Base-by-base conservation (phyloP, 2,797 vertebrate species). In the Potorous gilbertii region DNA sequence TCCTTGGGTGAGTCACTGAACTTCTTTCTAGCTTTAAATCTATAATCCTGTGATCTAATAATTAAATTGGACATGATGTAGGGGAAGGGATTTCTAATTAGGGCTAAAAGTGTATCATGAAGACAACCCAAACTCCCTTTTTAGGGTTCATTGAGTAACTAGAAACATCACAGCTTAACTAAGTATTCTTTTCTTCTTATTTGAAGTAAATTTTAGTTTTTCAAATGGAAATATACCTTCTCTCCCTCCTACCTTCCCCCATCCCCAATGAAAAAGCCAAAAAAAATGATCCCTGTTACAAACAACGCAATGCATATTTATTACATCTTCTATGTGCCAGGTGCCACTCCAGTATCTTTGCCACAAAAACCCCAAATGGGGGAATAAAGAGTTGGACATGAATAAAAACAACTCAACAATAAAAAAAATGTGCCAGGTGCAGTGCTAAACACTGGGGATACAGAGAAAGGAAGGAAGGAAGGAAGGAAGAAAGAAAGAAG, bases 161-260 rank as follows among this genome's bases (percentile, higher is more conserved):
- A 96, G 74, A 90, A 91, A 54, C 89, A 94, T 56, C 90, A 92
- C 62, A 81, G 28, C 14, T 57, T 34, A 94, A 92, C 55, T 91
- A 55, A 81, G 74, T 66, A 40, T 89, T 89, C 13, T 34, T 62
- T 66, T 66, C 14, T n/a, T 14, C 62, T 66, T 66, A 18, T 66
- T 40, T 74, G 62, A n/a, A 40, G 62, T 6, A n/a, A 40, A 74
- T 74, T 40, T 74, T 40, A 74, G 8, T 74, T 74, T 74, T 74
- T 74, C 34, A 18, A 16, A 74, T 74, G 16, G 18, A 74, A 74
- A 74, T 8, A n/a, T 40, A 5, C 34, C 34, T n/a, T 74, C 34
- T 74, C 5, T 74, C 34, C 31, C 13, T 66, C 31, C 59, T 5
- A n/a, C 59, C 31, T 66, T n/a, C 59, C 13, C 59, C 62, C 0